phyloP scores from a whole-genome alignment of 1,140 invertebrate genomes.

The Diabrotica virgifera region DNA sequence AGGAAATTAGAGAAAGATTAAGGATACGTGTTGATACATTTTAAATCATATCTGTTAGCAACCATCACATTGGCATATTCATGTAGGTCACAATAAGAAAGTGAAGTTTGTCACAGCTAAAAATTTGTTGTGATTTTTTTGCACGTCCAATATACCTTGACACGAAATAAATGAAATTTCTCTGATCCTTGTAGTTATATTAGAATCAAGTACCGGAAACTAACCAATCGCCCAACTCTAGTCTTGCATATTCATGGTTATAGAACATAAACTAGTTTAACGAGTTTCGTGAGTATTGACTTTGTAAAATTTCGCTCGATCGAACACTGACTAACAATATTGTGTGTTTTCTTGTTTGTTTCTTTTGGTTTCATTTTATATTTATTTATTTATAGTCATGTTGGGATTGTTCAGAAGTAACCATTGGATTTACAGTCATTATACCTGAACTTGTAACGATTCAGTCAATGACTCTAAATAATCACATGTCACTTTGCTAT shows the following conservation, averaged over 20 bases:
- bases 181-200: too few species aligned
- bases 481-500: neutral
- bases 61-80: too few species aligned
- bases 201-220: too few species aligned
- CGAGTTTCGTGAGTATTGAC: constrained; percentile 25
- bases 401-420: neutral
- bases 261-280: constrained; percentile 28
- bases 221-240: neutral
- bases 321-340: constrained; percentile 15
- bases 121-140: too few species aligned
- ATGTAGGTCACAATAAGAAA: too few species aligned
- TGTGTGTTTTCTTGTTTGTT: constrained; percentile 9
- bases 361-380: neutral
- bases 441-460: neutral
- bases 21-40: too few species aligned
- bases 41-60: too few species aligned
- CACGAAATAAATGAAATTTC: too few species aligned
- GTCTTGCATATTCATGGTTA: constrained; percentile 30
- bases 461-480: constrained; percentile 3
- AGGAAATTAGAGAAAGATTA: too few species aligned
- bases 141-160: too few species aligned
- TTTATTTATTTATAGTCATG: neutral
- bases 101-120: too few species aligned
- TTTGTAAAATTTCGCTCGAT: constrained; percentile 23
- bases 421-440: neutral